These are phyloP conservation scores for Oplegnathus fasciatus DNA, from an alignment of 2,113 vertebrate species.

Conservation along the genomic window DNA sequence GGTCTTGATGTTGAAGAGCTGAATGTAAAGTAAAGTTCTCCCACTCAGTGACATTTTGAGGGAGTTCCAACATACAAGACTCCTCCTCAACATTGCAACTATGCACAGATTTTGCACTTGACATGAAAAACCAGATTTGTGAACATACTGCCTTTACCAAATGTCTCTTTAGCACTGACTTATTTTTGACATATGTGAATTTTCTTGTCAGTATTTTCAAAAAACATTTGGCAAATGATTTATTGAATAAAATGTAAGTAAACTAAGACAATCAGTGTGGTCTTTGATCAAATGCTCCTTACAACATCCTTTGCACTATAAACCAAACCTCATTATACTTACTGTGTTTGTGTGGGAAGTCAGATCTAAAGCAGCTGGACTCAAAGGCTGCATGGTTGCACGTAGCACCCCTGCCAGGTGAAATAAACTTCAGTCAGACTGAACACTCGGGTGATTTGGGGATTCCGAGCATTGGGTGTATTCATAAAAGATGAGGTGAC, in stretches of 20 bases:
- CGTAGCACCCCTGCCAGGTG: not conserved
- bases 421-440: not conserved
- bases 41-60: not conserved
- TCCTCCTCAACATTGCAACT: not conserved
- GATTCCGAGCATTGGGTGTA: not conserved
- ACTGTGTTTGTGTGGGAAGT: not conserved
- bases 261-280: not conserved
- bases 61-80: not conserved
- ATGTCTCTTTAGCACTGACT: slow-evolving; percentile 5
- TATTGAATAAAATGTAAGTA: slow-evolving; percentile 6
- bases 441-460: not conserved
- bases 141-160: not conserved
- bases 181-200: slow-evolving; percentile 7
- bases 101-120: not conserved
- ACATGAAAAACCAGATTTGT: not conserved
- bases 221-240: not conserved
- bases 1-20: not conserved
- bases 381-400: not conserved
- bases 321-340: not conserved
- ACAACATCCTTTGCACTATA: not conserved
- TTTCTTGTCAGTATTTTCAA: not conserved
- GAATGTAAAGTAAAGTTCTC: not conserved
- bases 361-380: not conserved
- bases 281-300: not conserved
- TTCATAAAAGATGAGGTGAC: not conserved